A percentile compares a stretch with the other conserved stretches of the same genome.
Evolutionary conservation across 2,113 vertebrate genomes (phyloP).

Genomic region (Asarcornis scutulata): DNA sequence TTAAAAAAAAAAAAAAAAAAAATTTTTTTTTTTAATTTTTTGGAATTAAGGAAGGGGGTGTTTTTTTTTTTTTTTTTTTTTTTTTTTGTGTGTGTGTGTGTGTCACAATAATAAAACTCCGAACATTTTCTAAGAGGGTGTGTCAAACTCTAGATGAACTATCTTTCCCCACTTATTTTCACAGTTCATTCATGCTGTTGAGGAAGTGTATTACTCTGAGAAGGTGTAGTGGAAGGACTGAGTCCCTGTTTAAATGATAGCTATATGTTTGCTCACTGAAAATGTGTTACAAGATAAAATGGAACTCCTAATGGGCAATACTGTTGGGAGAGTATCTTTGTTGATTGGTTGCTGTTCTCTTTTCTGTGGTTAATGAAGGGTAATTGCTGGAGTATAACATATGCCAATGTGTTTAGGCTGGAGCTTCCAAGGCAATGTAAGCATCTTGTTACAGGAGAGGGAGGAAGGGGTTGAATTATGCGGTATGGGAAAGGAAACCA

Average conservation of each 20-base stretch:
- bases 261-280: not conserved
- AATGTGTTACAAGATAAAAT: not conserved
- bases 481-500: not conserved
- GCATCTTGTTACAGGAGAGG: rapidly evolving
- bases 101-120: not conserved
- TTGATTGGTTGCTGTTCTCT: rapidly evolving
- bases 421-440: not conserved
- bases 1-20: too few species aligned
- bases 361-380: not conserved
- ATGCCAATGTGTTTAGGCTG: not conserved
- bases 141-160: rapidly evolving
- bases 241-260: not conserved
- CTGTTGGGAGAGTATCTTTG: rapidly evolving
- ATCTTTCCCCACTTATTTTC: rapidly evolving
- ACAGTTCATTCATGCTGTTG: not conserved
- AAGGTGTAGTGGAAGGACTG: not conserved
- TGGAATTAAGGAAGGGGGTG: not conserved
- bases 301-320: rapidly evolving
- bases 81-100: too few species aligned
- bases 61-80: too few species aligned
- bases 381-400: not conserved
- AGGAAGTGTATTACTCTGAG: rapidly evolving
- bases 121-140: not conserved
- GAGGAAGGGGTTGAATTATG: not conserved
- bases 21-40: not conserved